Evolutionary conservation across 1,140 invertebrate genomes (phyloP), one percentile per base, ranked within the genome.

Genomic region (Euwallacea similis): DNA sequence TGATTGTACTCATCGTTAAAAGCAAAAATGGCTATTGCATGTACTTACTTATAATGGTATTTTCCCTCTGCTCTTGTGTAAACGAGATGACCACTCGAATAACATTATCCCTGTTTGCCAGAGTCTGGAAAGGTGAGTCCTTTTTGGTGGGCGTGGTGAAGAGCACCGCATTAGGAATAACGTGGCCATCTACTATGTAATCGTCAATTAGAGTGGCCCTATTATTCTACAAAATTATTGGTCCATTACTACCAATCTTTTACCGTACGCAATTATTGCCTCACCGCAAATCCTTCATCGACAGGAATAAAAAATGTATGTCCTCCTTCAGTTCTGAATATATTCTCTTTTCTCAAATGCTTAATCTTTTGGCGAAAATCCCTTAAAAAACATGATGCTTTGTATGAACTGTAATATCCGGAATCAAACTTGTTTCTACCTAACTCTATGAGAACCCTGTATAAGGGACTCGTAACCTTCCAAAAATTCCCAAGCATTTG

Each of bases 241-340:
- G 21, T 33, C 4, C 21, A 4, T 33, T 33, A 33, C 21, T 4
- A 33, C 21, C 21, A 33, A 33, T 33, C 21, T 50, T 50, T 50
- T 2, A 50, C 6, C 13, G 2, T 50, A 6, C 6, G 46, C 46
- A 50, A 50, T 2, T 13, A 10, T 50, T 13, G 46, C 13, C 13
- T 84, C 83, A 93, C 92, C 87, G 91, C 91, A 77, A 94, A 93
- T 47, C 91, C 92, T 81, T 93, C 91, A 82, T 95, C 93, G n/a
- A 95, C 88, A 7, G 94, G 93, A 78, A 96, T 90, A 79, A 96
- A 93, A 80, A 94, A 96, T 6, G 94, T 96, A 81, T 91, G 89
- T 72, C 87, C 85, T 53, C 93, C 93, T 72, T 91, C 89, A 16
- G 87, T 86, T 74, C 87, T 87, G 80, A 92, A 95, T 44, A 94